phyloP scores from a whole-genome alignment of 2,888 invertebrate species.

The Ochropleura plecta region DNA sequence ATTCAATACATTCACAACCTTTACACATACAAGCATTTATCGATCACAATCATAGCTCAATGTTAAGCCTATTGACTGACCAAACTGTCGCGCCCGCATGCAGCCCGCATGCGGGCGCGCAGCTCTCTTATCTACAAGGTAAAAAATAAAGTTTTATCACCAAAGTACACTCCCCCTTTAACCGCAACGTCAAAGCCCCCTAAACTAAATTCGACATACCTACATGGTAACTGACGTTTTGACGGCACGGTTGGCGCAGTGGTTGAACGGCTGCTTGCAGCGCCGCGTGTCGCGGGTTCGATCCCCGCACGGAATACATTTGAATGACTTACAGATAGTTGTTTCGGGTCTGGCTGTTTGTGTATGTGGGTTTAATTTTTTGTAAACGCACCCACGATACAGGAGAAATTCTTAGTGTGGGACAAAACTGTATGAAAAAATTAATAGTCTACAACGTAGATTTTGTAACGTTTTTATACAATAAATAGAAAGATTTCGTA shows the following conservation, averaged over 20 bases:
- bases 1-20: conserved; percentile 72
- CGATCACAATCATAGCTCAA: conserved; percentile 31
- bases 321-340: too few relatives aligned
- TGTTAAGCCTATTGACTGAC: conserved; percentile 1
- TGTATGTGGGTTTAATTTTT: too few relatives aligned
- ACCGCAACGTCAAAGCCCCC: neutral
- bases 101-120: conserved; percentile 15
- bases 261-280: too few relatives aligned
- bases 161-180: neutral
- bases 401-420: too few relatives aligned
- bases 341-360: too few relatives aligned
- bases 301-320: too few relatives aligned
- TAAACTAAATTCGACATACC: neutral
- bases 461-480: neutral
- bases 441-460: neutral
- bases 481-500: too few relatives aligned
- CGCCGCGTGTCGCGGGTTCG: too few relatives aligned
- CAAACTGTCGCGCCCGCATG: conserved; percentile 5
- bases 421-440: neutral
- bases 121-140: neutral
- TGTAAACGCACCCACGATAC: too few relatives aligned
- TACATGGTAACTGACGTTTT: too few relatives aligned
- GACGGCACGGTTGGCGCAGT: too few relatives aligned
- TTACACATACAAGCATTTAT: conserved; percentile 59
- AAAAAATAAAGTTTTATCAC: neutral